Evolutionary conservation across 2,888 invertebrate species (phyloP).

Genomic region (Strigamia crassipes): DNA sequence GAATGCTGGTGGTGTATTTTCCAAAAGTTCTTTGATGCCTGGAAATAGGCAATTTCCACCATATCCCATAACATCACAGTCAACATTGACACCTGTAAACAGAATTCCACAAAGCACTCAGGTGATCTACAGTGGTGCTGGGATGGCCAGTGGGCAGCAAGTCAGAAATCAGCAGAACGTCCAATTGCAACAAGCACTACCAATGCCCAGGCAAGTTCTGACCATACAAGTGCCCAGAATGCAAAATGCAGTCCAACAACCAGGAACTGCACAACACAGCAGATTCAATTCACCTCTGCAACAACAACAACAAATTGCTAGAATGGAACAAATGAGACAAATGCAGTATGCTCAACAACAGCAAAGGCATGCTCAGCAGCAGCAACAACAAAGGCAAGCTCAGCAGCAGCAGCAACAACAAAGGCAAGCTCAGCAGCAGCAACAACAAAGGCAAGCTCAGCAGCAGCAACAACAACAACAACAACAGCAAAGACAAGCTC

Average conservation of each 20-base stretch:
- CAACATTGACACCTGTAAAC: not conserved
- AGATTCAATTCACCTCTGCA: slow-evolving; percentile 8
- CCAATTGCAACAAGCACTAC: not conserved
- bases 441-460: not conserved
- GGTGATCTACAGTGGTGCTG: not conserved
- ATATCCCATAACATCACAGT: not conserved
- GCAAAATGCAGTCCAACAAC: not conserved
- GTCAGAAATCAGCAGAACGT: not conserved
- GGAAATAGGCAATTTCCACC: not conserved
- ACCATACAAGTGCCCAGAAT: not conserved
- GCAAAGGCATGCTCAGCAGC: slow-evolving; percentile 6
- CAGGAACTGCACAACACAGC: not conserved
- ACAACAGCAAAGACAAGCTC: not conserved
- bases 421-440: slow-evolving; percentile 8
- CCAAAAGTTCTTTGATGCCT: not conserved
- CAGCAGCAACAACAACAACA: slow-evolving; percentile 21
- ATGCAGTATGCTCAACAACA: not conserved
- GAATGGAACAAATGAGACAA: slow-evolving; percentile 13
- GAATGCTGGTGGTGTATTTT: not conserved
- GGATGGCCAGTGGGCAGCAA: not conserved
- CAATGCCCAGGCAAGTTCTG: not conserved
- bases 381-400: not conserved
- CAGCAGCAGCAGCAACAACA: slow-evolving; percentile 3
- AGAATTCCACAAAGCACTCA: not conserved
- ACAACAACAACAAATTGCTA: not conserved